Evolutionary conservation across 2,888 invertebrate species (phyloP).

Genomic region (Drosophila emarginata): DNA sequence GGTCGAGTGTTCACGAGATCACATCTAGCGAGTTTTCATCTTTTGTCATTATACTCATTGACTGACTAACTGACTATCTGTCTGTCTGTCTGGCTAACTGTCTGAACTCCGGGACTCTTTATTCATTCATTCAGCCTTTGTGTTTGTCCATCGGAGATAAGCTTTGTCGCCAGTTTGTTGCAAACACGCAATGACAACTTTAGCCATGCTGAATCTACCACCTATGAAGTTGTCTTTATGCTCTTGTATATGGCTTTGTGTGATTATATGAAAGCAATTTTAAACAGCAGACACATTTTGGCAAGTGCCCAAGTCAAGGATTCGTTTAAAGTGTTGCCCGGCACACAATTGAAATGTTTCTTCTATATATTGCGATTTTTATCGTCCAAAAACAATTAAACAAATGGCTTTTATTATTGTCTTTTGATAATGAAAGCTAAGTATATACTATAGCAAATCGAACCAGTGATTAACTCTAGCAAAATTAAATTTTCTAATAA

Average conservation of each 20-base stretch:
- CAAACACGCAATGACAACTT: conserved; percentile 75
- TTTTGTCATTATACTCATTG: conserved; percentile 23
- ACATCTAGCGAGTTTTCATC: conserved; percentile 23
- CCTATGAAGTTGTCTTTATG: conserved; percentile 52
- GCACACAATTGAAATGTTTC: conserved; percentile 61
- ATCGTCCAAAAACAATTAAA: conserved; percentile 70
- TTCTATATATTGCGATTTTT: conserved; percentile 49
- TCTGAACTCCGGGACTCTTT: conserved; percentile 22
- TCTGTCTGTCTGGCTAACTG: conserved; percentile 29
- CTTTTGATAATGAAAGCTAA: conserved; percentile 46
- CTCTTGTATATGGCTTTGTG: conserved; percentile 21
- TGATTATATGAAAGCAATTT: conserved; percentile 53
- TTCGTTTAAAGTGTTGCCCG: conserved; percentile 64
- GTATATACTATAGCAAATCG: conserved; percentile 17
- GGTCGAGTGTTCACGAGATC: conserved; percentile 51
- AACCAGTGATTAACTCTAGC: neutral
- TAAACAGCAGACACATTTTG: conserved; percentile 51
- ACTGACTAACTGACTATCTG: conserved; percentile 29
- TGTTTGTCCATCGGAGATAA: conserved; percentile 75
- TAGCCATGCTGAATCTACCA: conserved; percentile 39
- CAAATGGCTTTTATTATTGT: conserved; percentile 66
- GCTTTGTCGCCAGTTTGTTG: conserved; percentile 71
- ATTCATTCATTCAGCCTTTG: conserved; percentile 48
- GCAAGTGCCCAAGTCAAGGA: conserved; percentile 52
- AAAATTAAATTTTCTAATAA: neutral